A percentile compares a stretch with the other conserved stretches of the same genome.
Evolutionary conservation across 2,888 invertebrate species (phyloP).

Genomic region (Malacosoma neustria): DNA sequence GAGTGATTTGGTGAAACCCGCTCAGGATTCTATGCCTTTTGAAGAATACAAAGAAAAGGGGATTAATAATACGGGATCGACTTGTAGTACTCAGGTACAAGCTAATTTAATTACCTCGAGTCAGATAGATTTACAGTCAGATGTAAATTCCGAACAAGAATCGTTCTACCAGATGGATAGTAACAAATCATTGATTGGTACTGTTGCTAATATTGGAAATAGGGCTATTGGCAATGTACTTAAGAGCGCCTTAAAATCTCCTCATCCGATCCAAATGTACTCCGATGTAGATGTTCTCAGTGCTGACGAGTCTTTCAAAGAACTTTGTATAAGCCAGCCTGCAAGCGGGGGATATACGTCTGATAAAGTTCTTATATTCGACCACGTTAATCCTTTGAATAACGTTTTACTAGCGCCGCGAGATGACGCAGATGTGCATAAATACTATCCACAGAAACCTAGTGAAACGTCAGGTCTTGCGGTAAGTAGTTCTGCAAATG

Average conservation of each 20-base stretch:
- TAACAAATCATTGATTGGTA: conserved; percentile 8
- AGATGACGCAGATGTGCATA: conserved; percentile 26
- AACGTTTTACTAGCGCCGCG: conserved; percentile 35
- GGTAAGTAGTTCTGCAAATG: conserved; percentile 7
- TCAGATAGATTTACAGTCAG: conserved; percentile 42
- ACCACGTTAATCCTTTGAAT: conserved; percentile 50
- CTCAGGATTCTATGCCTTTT: conserved; percentile 33
- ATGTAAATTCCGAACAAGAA: conserved; percentile 19
- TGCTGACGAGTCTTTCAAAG: not conserved
- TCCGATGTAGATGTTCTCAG: not conserved
- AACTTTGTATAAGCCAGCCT: not conserved
- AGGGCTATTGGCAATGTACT: conserved; percentile 9
- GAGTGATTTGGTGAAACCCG: conserved; percentile 54
- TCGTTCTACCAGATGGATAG: conserved; percentile 16
- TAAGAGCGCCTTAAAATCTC: conserved; percentile 11
- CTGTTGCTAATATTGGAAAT: conserved; percentile 9
- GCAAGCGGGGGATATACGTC: conserved; percentile 1
- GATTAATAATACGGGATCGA: conserved; percentile 19
- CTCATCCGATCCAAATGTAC: not conserved
- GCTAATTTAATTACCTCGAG: conserved; percentile 46
- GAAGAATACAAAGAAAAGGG: conserved; percentile 12
- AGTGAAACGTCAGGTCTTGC: conserved; percentile 7
- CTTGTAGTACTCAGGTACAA: conserved; percentile 43
- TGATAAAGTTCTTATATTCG: conserved; percentile 36
- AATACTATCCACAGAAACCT: conserved; percentile 29